Percentiles rank a stretch among this genome's conserved stretches.
Evolutionary conservation across 35 echinoderm and acorn worm genomes (phyloP).

Genomic region (Strongylocentrotus purpuratus): DNA sequence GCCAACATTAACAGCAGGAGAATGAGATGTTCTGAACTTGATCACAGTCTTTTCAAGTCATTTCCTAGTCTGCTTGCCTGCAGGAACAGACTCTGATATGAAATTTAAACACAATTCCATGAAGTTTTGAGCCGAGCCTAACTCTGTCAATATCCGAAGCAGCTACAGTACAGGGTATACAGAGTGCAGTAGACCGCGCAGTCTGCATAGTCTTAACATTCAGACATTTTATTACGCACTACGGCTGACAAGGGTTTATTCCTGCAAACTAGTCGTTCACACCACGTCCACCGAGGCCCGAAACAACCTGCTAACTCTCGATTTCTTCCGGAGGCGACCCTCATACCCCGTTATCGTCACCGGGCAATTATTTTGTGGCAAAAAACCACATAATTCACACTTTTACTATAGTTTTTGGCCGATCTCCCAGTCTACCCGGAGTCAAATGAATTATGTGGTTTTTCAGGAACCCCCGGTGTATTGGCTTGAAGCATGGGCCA

Average conservation of each 20-base stretch:
- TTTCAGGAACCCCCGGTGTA: neutral
- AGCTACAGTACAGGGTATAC: too few species aligned
- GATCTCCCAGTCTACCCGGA: neutral
- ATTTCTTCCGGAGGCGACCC: neutral
- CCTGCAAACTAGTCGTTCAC: too few species aligned
- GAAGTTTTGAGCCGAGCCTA: too few species aligned
- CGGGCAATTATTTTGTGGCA: neutral
- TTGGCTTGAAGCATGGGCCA: neutral
- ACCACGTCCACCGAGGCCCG: neutral
- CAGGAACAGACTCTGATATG: too few species aligned
- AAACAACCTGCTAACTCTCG: neutral
- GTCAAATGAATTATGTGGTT: conserved; percentile 11
- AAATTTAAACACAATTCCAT: too few species aligned
- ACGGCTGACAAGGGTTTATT: too few species aligned
- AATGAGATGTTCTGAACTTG: neutral
- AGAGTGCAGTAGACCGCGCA: too few species aligned
- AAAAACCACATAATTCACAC: conserved; percentile 18
- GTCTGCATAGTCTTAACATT: too few species aligned
- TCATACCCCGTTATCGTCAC: neutral
- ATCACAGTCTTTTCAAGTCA: neutral
- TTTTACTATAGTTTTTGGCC: conserved; percentile 18
- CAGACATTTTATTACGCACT: too few species aligned
- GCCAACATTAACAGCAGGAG: neutral
- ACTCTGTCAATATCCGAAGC: too few species aligned
- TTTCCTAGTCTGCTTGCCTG: too few species aligned